Evolutionary conservation across 2,888 invertebrate genomes (phyloP), one percentile per base, ranked within the genome.

Genomic region (Rutpela maculata): DNA sequence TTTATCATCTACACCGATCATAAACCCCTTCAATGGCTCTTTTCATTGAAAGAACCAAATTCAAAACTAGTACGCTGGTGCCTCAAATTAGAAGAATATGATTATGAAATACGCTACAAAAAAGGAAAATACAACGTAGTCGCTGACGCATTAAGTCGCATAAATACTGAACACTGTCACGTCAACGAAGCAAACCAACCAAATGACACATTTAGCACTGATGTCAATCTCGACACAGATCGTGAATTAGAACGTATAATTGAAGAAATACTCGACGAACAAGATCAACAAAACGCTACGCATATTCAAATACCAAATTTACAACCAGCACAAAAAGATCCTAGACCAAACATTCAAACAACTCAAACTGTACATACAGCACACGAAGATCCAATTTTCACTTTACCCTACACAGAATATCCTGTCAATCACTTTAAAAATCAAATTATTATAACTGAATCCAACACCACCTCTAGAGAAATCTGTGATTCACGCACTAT

Each of bases 1-100:
- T 75, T 75, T 26, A 71, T 18, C 0, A 73, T 78, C 1, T 43
- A 78, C 65, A 82, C 80, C 1, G 82, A 84, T 62, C 84, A 83
- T 43, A 82, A 80, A 74, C 82, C 81, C 0, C 62, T 84, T 18
- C 76, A 81, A 59, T 84, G 83, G 83, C 35, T 83, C 9, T 78
- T 77, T 60, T 78, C 75, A 1, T 31, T 81, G 7, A 81, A 81
- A 75, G 76, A 81, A 71, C 78, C 79, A n/a, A 81, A 78, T 62
- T 79, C 76, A 18, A 69, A 75, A 67, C 65, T 81, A 55, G 74
- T 79, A 10, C 60, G 81, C 4, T 81, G 78, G 78, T 31, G 71
- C 17, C 60, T 80, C 0, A 78, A 80, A 74, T 55, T 80, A 12
- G 76, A 76, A 63, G 78, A 81, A 65, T 78, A 56, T 38, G 72